Evolutionary conservation across 1,140 invertebrate genomes (phyloP).

Genomic region (Trichomalopsis sarcophagae): DNA sequence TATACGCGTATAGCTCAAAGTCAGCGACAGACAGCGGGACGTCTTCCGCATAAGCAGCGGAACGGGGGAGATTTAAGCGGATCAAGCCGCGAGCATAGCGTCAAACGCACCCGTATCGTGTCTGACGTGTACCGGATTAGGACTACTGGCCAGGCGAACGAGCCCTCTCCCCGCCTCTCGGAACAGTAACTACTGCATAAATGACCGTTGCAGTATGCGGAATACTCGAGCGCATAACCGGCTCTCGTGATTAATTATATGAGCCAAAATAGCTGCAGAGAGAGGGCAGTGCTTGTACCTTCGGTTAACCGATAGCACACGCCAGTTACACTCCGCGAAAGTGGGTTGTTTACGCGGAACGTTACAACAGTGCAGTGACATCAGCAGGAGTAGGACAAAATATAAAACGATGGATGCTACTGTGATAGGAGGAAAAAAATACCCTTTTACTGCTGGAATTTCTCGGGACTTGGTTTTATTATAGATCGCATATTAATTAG

Average conservation of each 20-base stretch:
- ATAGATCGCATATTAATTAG: background rate
- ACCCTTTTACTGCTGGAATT: background rate
- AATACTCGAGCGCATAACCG: background rate
- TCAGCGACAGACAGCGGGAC: background rate
- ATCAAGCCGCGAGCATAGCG: slow-evolving; percentile 23
- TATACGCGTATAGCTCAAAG: background rate
- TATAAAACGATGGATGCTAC: background rate
- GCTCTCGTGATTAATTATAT: slow-evolving; percentile 23
- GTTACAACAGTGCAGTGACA: too few relatives aligned
- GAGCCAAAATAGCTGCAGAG: background rate
- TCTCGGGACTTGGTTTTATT: background rate
- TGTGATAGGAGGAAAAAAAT: background rate
- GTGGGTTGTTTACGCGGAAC: too few relatives aligned
- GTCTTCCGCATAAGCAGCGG: background rate
- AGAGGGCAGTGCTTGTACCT: background rate
- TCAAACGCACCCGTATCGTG: slow-evolving; percentile 21
- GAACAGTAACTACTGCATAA: background rate
- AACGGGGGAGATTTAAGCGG: background rate
- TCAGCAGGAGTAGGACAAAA: too few relatives aligned
- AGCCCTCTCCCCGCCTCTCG: background rate
- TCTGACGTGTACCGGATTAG: slow-evolving; percentile 39
- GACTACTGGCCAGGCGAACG: slow-evolving; percentile 12
- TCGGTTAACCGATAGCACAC: background rate
- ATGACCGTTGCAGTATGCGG: background rate
- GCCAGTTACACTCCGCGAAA: too few relatives aligned